Evolutionary conservation across 2,888 invertebrate species (phyloP), one percentile per base, ranked within the genome.

Genomic region (Noctua janthina): DNA sequence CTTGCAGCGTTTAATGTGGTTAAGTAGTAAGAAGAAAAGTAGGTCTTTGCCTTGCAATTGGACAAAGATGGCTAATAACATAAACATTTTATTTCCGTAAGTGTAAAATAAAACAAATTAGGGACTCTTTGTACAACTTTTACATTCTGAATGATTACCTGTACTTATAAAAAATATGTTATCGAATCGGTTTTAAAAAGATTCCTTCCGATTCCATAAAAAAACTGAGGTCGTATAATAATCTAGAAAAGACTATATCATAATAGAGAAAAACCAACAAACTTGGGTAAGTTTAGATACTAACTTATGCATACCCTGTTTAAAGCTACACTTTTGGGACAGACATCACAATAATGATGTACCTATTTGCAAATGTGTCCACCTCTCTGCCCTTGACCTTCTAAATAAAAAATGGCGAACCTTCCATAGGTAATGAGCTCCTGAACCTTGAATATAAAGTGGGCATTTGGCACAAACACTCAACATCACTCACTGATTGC

Each of bases 401-500:
- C 1, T 83, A 74, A 84, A 79, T 82, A 89, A 82, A 74, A 79
- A 82, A 89, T 85, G 66, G 29, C 66, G 64, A 67, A 75, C 81
- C 84, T 86, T 83, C 83, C 85, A 82, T 87, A 85, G 82, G 85
- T 82, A 88, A 89, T 79, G 85, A 88, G 76, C 56, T 29, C 74
- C 74, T 56, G 79, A 84, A 83, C 86, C 89, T 89, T 89, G 89
- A 88, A 89, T 88, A 87, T 82, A 89, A 89, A 89, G 89, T 85
- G 85, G 78, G 81, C 73, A 83, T 87, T 88, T 89, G 89, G 88
- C 88, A 89, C 83, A 88, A 88, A 89, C 87, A 82, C 81, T 73
- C 87, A 75, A 83, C 87, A 85, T 89, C 80, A 74, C 85, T 87
- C 81, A 74, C 82, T 87, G 88, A 88, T 87, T 89, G 89, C 83